phyloP scores from a whole-genome alignment of 2,888 invertebrate species.

The Spodoptera littoralis region DNA sequence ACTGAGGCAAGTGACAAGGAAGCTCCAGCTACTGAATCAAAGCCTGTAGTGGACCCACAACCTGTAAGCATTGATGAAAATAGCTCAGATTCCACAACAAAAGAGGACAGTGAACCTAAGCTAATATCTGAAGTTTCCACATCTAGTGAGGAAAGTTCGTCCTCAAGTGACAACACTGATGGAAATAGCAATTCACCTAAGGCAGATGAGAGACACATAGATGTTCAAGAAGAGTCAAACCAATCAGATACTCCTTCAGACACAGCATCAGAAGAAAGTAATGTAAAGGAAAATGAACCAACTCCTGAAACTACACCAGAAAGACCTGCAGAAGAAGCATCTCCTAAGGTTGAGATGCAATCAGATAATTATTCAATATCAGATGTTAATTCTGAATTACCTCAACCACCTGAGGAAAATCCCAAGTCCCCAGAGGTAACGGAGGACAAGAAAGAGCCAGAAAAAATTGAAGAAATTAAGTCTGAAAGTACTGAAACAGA shows the following conservation, averaged over 20 bases:
- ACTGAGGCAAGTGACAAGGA: slow-evolving; percentile 58
- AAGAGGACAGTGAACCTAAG: slow-evolving; percentile 78
- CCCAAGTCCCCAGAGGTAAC: slow-evolving; percentile 26
- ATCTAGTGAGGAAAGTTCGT: slow-evolving; percentile 84
- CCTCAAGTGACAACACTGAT: slow-evolving; percentile 84
- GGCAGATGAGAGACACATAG: slow-evolving; percentile 70
- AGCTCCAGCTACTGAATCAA: slow-evolving; percentile 47
- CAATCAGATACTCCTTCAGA: slow-evolving; percentile 61
- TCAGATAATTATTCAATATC: slow-evolving; percentile 81
- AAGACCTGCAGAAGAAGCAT: slow-evolving; percentile 48
- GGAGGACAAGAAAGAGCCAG: slow-evolving; percentile 53
- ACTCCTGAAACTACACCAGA: slow-evolving; percentile 39
- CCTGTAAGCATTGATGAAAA: slow-evolving; percentile 72
- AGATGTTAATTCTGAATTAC: slow-evolving; percentile 80
- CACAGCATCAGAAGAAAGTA: slow-evolving; percentile 48
- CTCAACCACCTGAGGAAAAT: slow-evolving; percentile 60
- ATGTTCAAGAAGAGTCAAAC: slow-evolving; percentile 71
- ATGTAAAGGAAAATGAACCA: slow-evolving; percentile 51
- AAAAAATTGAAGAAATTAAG: slow-evolving; percentile 56
- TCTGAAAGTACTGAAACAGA: slow-evolving; percentile 53
- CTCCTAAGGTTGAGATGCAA: slow-evolving; percentile 66
- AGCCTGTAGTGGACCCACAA: slow-evolving; percentile 63
- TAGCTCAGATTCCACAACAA: slow-evolving; percentile 76
- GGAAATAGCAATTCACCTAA: slow-evolving; percentile 84
- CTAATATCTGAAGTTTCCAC: slow-evolving; percentile 77